phyloP scores from a whole-genome alignment of 2,797 vertebrate genomes.

The Limosa lapponica region DNA sequence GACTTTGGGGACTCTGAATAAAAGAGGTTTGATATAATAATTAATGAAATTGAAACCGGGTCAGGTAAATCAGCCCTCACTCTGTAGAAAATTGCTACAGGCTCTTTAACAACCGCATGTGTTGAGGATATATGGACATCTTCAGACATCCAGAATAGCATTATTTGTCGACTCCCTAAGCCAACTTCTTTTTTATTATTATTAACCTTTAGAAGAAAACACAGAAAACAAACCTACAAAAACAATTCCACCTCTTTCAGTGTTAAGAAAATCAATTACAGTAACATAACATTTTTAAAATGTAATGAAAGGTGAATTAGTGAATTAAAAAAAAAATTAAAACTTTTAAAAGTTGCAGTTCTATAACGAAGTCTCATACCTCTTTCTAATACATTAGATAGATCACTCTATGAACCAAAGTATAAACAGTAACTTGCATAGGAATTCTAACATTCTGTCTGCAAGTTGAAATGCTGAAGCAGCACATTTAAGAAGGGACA shows the following conservation, averaged over 20 bases:
- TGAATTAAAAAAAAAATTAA: neutral
- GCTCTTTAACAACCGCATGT: neutral
- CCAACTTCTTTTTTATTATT: conserved; percentile 5
- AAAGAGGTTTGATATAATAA: neutral
- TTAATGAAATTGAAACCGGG: neutral
- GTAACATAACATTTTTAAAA: conserved; percentile 51
- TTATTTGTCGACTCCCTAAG: neutral
- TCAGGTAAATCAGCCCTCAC: neutral
- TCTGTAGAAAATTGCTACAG: neutral
- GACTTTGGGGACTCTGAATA: neutral
- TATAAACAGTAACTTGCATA: neutral
- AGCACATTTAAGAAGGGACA: neutral
- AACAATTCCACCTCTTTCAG: conserved; percentile 8
- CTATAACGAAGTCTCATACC: neutral
- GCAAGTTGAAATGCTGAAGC: neutral
- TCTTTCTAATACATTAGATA: neutral
- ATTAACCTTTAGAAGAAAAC: conserved; percentile 42
- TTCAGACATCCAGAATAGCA: neutral
- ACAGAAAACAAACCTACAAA: conserved; percentile 39
- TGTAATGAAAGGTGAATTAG: conserved; percentile 64
- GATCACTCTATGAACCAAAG: neutral
- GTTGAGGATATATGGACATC: neutral
- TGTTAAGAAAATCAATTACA: conserved; percentile 60
- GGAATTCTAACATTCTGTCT: neutral
- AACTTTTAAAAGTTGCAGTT: neutral